These are phyloP conservation scores for Setophaga petechia DNA, from an alignment of 2,113 vertebrate genomes.

Conservation along the genomic window DNA sequence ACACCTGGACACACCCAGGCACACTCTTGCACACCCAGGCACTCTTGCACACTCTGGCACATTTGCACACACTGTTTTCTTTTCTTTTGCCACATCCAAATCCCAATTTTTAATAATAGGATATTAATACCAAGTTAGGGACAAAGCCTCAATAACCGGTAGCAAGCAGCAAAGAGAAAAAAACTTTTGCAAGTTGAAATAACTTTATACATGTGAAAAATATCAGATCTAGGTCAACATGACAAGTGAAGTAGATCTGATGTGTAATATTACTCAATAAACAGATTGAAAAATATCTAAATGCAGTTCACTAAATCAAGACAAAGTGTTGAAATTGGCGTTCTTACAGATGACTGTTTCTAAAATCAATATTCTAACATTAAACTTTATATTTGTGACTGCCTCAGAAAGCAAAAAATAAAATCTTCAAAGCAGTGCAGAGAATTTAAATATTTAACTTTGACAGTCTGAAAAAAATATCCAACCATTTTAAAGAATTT, in stretches of 20 bases:
- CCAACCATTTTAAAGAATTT: neutral
- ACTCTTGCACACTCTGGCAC: too few species aligned
- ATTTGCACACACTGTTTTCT: neutral
- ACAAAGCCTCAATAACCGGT: neutral
- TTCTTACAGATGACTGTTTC: neutral
- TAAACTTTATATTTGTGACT: neutral
- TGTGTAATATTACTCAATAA: neutral
- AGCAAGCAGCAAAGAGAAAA: neutral
- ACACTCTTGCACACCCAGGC: too few species aligned
- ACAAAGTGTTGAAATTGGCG: neutral
- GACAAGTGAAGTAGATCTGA: neutral
- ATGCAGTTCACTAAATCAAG: neutral
- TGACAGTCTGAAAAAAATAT: neutral
- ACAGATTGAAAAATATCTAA: neutral
- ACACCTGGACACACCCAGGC: too few species aligned
- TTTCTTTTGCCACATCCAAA: neutral
- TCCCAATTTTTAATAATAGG: neutral
- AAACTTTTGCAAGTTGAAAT: neutral
- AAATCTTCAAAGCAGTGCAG: neutral
- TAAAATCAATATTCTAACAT: slow-evolving; percentile 2
- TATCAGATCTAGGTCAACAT: neutral
- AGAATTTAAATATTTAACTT: slow-evolving; percentile 10
- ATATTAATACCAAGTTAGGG: neutral
- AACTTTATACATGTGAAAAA: neutral
- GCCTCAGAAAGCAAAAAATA: neutral